These are phyloP conservation scores for Chunga burmeisteri DNA, from an alignment of 2,113 vertebrate species.

Conservation along the genomic window DNA sequence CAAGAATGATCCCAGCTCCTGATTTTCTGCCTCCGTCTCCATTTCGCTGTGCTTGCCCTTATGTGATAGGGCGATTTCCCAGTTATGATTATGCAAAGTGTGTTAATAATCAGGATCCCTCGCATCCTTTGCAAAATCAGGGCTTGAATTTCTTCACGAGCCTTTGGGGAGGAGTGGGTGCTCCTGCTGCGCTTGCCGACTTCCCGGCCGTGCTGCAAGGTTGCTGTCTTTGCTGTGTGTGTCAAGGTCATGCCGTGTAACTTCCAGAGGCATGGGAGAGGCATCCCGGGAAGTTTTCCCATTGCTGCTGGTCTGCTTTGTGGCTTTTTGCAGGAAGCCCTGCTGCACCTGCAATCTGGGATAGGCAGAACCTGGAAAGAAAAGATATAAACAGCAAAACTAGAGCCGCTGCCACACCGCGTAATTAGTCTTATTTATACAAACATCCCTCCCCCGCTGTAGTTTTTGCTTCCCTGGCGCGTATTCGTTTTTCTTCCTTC, in stretches of 20 bases:
- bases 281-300: neutral
- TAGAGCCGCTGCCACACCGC: fast-evolving
- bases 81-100: neutral
- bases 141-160: neutral
- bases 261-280: neutral
- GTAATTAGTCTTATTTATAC: neutral
- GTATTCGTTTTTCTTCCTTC: neutral
- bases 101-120: neutral
- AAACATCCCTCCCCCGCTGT: neutral
- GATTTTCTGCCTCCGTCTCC: neutral
- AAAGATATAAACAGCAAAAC: neutral
- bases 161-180: neutral
- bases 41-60: neutral
- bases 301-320: neutral
- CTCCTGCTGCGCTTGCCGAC: neutral
- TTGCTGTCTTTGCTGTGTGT: neutral
- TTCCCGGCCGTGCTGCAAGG: neutral
- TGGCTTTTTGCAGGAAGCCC: neutral
- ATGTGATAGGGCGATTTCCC: fast-evolving
- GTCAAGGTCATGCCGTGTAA: neutral
- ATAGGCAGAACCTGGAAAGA: neutral
- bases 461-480: neutral
- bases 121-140: neutral
- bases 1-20: neutral
- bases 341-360: neutral